Evolutionary conservation across 2,888 invertebrate genomes (phyloP).

Genomic region (Drosophila fungiperda): DNA sequence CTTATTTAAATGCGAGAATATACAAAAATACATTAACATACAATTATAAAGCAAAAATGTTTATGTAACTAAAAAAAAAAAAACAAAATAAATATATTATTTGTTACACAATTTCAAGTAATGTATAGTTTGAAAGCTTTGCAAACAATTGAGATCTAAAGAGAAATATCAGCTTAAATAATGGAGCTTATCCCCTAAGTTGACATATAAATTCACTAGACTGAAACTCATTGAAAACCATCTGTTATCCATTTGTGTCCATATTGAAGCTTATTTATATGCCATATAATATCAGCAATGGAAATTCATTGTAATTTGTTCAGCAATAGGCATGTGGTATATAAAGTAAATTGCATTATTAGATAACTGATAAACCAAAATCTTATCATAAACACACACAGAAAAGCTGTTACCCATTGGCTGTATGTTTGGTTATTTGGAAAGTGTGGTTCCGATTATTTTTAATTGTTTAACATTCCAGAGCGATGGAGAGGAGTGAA

Average conservation of each 20-base stretch:
- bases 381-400: constrained; percentile 35
- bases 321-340: constrained; percentile 9
- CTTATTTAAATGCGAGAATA: constrained; percentile 19
- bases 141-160: constrained; percentile 39
- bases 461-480: constrained; percentile 57
- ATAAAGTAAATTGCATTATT: constrained; percentile 33
- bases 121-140: constrained; percentile 24
- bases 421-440: constrained; percentile 44
- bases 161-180: constrained; percentile 20
- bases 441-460: constrained; percentile 38
- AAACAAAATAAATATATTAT: constrained; percentile 28
- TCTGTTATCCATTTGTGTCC: constrained; percentile 9
- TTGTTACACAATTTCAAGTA: constrained; percentile 31
- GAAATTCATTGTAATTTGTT: constrained; percentile 22
- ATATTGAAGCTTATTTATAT: neutral
- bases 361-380: constrained; percentile 33
- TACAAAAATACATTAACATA: constrained; percentile 23
- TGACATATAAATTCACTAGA: constrained; percentile 16
- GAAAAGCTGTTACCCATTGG: constrained; percentile 5
- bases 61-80: constrained; percentile 22
- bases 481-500: constrained; percentile 14
- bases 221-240: constrained; percentile 11
- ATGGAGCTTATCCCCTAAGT: constrained; percentile 27
- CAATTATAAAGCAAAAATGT: constrained; percentile 14
- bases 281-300: constrained; percentile 5